phyloP scores from a whole-genome alignment of 2,797 vertebrate species.

The Oryzias sinensis region DNA sequence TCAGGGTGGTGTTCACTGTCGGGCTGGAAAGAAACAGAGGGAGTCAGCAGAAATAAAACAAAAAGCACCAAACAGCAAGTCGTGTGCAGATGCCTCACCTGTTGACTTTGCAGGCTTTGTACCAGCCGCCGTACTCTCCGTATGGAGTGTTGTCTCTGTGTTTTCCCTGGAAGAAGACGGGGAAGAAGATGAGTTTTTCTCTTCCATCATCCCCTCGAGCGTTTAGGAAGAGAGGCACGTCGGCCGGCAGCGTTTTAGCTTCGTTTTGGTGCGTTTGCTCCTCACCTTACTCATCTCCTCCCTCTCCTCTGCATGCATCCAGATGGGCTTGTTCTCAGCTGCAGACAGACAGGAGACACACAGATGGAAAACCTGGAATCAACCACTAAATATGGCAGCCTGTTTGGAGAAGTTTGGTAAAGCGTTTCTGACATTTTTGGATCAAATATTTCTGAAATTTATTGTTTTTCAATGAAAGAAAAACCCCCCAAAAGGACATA shows the following conservation, averaged over 20 bases:
- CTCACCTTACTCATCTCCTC: slow-evolving; percentile 98
- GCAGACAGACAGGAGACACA: slow-evolving; percentile 59
- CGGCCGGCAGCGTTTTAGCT: background rate
- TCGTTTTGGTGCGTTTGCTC: background rate
- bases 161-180: slow-evolving; percentile 81
- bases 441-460: background rate
- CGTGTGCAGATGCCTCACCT: slow-evolving; percentile 72
- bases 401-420: background rate
- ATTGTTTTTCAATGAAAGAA: too few species aligned
- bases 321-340: slow-evolving; percentile 99
- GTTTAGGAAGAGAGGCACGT: background rate
- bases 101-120: slow-evolving; percentile 95
- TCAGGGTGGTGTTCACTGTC: slow-evolving; percentile 95
- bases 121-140: slow-evolving; percentile 92
- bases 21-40: slow-evolving; percentile 75
- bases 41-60: background rate
- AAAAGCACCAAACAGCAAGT: background rate
- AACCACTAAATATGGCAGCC: background rate
- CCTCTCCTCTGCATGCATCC: slow-evolving; percentile 98
- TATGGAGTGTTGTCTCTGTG: slow-evolving; percentile 90
- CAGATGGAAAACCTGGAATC: slow-evolving; percentile 16
- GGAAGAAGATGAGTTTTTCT: slow-evolving; percentile 23
- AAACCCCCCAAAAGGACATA: too few species aligned
- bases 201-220: background rate
- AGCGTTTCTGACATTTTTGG: background rate